These are phyloP conservation scores for Diaprepes abbreviatus DNA, from an alignment of 2,888 invertebrate species.

Conservation along the genomic window DNA sequence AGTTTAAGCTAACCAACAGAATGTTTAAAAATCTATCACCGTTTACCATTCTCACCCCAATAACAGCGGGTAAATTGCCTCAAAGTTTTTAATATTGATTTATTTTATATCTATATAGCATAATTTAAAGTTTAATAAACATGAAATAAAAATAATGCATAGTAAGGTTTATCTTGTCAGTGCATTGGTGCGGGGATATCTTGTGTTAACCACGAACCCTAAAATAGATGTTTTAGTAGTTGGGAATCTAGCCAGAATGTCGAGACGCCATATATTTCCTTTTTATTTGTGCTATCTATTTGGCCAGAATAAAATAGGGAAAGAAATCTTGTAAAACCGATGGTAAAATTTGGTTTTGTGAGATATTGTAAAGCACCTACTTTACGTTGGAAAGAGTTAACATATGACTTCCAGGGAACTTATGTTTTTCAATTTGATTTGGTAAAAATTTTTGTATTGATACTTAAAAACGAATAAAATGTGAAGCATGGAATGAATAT, in stretches of 20 bases:
- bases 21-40: too few relatives aligned
- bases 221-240: slow-evolving; percentile 17
- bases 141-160: too few relatives aligned
- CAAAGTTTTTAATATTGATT: too few relatives aligned
- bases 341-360: slow-evolving; percentile 4
- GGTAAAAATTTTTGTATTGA: too few relatives aligned
- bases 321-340: slow-evolving; percentile 2
- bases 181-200: not conserved
- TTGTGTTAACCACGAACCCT: not conserved
- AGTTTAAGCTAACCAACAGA: too few relatives aligned
- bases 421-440: too few relatives aligned
- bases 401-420: not conserved
- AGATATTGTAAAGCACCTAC: not conserved
- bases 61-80: too few relatives aligned
- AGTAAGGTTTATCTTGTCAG: not conserved
- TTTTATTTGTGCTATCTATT: slow-evolving; percentile 10
- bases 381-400: not conserved
- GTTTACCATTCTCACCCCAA: too few relatives aligned
- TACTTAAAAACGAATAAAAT: too few relatives aligned
- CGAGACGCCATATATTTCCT: slow-evolving; percentile 9
- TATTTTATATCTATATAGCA: too few relatives aligned
- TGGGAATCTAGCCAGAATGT: slow-evolving; percentile 15
- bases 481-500: too few relatives aligned
- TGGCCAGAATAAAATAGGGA: slow-evolving; percentile 3
- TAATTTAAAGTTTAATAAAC: too few relatives aligned